Conservation (phyloP, 2,888 invertebrate species). For the Dolichopus griseipennis region DNA sequence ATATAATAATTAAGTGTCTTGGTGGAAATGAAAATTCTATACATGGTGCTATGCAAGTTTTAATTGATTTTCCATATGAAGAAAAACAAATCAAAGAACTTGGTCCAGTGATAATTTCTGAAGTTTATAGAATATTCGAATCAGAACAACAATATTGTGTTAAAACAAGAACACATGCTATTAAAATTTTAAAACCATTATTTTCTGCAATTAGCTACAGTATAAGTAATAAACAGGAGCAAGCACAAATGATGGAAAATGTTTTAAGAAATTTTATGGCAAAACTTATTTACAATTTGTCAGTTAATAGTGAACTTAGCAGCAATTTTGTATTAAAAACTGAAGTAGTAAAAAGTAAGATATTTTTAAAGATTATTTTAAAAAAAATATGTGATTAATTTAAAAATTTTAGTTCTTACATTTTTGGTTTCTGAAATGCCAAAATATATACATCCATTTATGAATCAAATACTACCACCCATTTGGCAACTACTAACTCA, state of each 20-base stretch:
- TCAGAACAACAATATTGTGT: conserved; percentile 48
- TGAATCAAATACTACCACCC: conserved; percentile 54
- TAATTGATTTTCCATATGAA: conserved; percentile 60
- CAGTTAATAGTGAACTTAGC: conserved; percentile 46
- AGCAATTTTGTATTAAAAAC: conserved; percentile 56
- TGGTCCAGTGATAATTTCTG: conserved; percentile 59
- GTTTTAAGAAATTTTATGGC: conserved; percentile 58
- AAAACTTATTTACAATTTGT: conserved; percentile 51
- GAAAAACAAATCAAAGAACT: conserved; percentile 58
- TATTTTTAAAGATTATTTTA: neutral
- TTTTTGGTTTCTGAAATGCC: conserved; percentile 54
- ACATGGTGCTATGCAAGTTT: conserved; percentile 62
- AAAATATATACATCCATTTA: conserved; percentile 51
- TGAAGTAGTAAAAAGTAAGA: conserved; percentile 51
- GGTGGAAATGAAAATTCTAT: conserved; percentile 53
- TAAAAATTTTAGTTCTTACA: conserved; percentile 45
- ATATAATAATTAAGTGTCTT: conserved; percentile 55
- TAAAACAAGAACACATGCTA: conserved; percentile 56
- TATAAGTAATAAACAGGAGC: conserved; percentile 46
- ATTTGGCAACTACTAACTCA: conserved; percentile 61
- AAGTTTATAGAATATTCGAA: conserved; percentile 59
- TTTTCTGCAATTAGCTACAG: conserved; percentile 40
- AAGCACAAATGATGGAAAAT: conserved; percentile 54
- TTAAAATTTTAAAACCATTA: conserved; percentile 57
- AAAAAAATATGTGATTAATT: neutral